phyloP scores from a whole-genome alignment of 2,797 vertebrate genomes.

The Danio albolineatus region DNA sequence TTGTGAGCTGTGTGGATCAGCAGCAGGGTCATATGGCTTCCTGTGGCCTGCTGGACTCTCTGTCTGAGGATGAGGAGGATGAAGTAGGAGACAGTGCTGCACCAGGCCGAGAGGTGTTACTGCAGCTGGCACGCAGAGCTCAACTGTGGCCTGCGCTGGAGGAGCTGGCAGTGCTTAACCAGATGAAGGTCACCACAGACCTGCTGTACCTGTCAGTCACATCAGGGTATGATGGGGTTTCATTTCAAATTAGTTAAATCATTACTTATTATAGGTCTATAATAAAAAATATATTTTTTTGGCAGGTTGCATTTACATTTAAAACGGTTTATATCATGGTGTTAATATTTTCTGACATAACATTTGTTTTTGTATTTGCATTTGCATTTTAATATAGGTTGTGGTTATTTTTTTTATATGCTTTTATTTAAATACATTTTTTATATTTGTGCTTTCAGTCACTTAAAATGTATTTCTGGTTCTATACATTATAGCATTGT shows the following conservation, averaged over 20 bases:
- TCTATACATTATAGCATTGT: too few relatives aligned
- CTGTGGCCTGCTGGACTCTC: constrained; percentile 75
- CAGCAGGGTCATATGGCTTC: constrained; percentile 80
- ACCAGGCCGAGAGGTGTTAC: constrained; percentile 75
- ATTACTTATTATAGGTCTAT: neutral
- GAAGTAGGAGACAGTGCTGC: constrained; percentile 28
- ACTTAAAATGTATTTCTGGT: too few relatives aligned
- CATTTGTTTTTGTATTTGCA: neutral
- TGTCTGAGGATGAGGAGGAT: constrained; percentile 60
- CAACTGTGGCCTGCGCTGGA: constrained; percentile 96
- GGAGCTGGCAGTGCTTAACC: constrained; percentile 87
- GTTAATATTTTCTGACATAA: neutral
- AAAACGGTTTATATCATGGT: neutral
- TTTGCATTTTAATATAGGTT: too few relatives aligned
- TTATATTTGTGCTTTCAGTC: too few relatives aligned
- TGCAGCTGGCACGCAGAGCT: constrained; percentile 80
- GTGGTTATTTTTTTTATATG: too few relatives aligned
- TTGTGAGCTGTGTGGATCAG: constrained; percentile 81
- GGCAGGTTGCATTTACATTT: neutral
- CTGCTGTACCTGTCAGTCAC: constrained; percentile 74
- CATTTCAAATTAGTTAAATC: too few relatives aligned
- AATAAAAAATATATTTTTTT: neutral
- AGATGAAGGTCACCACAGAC: constrained; percentile 86
- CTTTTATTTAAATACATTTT: too few relatives aligned
- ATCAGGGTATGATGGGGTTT: constrained; percentile 66